Conservation (phyloP, 2,888 invertebrate genomes). For the Andrena bicolor region DNA sequence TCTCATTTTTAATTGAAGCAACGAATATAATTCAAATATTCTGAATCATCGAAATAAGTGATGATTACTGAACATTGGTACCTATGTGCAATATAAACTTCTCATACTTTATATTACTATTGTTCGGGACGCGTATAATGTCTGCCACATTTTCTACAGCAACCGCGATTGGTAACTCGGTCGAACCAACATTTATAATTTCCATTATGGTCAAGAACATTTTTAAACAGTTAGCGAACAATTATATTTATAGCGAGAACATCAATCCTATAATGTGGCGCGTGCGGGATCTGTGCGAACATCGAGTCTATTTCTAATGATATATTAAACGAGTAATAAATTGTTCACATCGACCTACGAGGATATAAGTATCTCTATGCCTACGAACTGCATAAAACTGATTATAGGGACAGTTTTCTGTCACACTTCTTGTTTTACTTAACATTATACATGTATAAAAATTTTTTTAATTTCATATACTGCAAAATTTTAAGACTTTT, state of each 20-base stretch:
- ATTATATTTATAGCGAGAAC: conserved; percentile 24
- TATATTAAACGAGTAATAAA: conserved; percentile 12
- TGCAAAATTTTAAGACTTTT: not conserved
- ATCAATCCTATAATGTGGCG: conserved; percentile 1
- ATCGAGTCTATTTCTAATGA: conserved; percentile 26
- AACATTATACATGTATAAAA: conserved; percentile 17
- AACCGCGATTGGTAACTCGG: not conserved
- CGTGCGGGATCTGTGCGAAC: conserved; percentile 16
- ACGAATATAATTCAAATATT: conserved; percentile 7
- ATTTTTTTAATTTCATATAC: not conserved
- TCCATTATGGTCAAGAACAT: not conserved
- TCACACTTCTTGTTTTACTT: conserved; percentile 15
- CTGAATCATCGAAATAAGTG: not conserved
- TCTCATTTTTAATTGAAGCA: conserved; percentile 1
- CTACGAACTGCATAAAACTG: conserved; percentile 13
- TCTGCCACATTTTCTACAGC: conserved; percentile 8
- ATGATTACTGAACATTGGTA: conserved; percentile 37
- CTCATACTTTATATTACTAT: conserved; percentile 1
- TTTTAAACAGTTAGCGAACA: conserved; percentile 7
- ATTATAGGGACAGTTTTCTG: conserved; percentile 14
- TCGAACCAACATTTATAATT: not conserved
- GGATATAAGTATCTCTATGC: conserved; percentile 2
- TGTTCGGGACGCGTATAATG: not conserved
- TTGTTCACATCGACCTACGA: conserved; percentile 12
- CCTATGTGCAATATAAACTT: conserved; percentile 17